Evolutionary conservation across 2,113 vertebrate species (phyloP).

Genomic region (Tyrannus savana): DNA sequence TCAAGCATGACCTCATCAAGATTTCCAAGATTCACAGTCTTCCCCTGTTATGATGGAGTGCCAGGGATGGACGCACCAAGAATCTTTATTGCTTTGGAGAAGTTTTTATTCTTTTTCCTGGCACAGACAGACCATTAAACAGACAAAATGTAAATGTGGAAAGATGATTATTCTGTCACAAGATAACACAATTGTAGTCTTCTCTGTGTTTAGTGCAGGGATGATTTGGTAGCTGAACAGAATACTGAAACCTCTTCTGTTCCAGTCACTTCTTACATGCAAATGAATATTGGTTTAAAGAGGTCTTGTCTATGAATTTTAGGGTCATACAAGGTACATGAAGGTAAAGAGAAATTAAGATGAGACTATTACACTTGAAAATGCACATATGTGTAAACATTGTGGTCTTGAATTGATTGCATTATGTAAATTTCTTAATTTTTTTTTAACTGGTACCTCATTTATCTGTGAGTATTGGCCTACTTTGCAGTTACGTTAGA

Average conservation of each 20-base stretch:
- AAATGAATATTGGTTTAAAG: neutral
- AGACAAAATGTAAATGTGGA: neutral
- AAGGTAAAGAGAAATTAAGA: neutral
- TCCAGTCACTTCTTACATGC: neutral
- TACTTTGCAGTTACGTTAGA: neutral
- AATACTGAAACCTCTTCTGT: neutral
- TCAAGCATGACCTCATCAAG: constrained; percentile 1
- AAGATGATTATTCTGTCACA: constrained; percentile 16
- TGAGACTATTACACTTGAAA: neutral
- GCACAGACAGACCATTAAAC: neutral
- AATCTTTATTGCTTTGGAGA: constrained; percentile 23
- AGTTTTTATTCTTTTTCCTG: constrained; percentile 14
- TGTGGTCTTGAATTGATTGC: neutral
- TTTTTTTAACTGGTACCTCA: neutral
- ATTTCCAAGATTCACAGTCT: constrained; percentile 5
- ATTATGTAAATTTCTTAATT: neutral
- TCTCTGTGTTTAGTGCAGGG: neutral
- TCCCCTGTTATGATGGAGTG: neutral
- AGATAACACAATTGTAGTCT: neutral
- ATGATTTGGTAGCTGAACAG: neutral
- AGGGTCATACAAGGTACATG: neutral
- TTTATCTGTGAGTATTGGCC: neutral
- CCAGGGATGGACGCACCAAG: neutral
- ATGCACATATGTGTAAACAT: neutral
- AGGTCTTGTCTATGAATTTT: neutral